These are phyloP conservation scores for Notiomystis cincta DNA, from an alignment of 2,113 vertebrate genomes.

Conservation along the genomic window DNA sequence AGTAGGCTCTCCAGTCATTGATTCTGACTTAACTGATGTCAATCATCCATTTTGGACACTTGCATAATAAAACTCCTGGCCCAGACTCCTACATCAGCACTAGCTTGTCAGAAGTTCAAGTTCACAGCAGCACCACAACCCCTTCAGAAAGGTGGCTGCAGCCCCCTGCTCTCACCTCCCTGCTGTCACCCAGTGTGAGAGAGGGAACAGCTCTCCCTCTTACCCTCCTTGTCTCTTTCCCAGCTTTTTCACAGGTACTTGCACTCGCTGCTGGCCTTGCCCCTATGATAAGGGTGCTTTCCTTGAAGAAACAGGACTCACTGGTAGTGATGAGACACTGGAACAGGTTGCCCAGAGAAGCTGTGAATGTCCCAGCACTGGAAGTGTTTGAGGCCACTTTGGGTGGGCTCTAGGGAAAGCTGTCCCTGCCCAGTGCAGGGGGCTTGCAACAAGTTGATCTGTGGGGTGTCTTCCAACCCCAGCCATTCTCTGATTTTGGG, in stretches of 20 bases:
- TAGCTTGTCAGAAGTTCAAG: neutral
- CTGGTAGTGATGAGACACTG: neutral
- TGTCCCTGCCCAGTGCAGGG: neutral
- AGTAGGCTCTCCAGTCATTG: neutral
- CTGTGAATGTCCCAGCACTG: neutral
- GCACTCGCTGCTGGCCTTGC: neutral
- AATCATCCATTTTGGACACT: neutral
- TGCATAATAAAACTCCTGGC: neutral
- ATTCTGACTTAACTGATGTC: neutral
- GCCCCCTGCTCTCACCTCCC: neutral
- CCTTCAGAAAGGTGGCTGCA: neutral
- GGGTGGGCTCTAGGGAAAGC: neutral
- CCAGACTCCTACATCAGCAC: neutral
- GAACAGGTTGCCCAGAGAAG: neutral
- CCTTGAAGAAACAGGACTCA: neutral
- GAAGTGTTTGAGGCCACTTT: accelerated
- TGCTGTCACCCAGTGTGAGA: accelerated
- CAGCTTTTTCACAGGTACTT: accelerated
- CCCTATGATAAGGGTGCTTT: accelerated
- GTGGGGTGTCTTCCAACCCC: neutral
- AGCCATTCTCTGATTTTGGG: neutral
- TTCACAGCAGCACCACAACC: neutral
- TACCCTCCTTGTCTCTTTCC: neutral
- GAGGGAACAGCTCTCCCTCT: neutral
- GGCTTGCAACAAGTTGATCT: neutral